Conservation (phyloP, 2,797 vertebrate genomes). For the Thripadectes ignobilis region DNA sequence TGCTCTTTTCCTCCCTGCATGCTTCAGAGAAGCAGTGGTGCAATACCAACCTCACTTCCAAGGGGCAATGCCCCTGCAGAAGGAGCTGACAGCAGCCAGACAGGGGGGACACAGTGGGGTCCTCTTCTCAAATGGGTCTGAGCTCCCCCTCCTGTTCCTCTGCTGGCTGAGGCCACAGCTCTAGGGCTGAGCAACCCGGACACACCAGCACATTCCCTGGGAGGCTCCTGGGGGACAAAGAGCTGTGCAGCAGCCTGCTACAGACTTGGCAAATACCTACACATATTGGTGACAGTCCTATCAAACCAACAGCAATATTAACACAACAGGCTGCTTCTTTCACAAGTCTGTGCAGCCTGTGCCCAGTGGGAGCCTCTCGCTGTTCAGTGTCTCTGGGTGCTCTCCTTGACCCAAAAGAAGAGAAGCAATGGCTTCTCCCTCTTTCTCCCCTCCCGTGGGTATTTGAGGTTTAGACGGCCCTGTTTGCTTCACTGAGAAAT, state of each 20-base stretch:
- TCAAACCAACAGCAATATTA: too few relatives aligned
- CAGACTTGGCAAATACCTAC: not conserved
- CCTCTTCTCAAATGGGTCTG: slow-evolving; percentile 17
- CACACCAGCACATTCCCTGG: not conserved
- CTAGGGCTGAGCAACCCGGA: not conserved
- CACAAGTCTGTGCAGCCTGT: not conserved
- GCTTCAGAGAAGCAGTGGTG: not conserved
- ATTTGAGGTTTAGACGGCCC: not conserved
- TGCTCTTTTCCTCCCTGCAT: not conserved
- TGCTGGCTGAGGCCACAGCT: not conserved
- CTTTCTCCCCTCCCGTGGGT: not conserved
- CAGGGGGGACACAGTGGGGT: not conserved
- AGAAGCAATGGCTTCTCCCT: not conserved
- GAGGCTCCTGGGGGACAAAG: slow-evolving; percentile 19
- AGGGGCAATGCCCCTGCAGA: not conserved
- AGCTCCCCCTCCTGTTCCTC: slow-evolving; percentile 5
- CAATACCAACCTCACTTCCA: not conserved
- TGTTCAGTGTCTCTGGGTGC: not conserved
- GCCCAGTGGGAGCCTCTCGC: not conserved
- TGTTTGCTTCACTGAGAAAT: slow-evolving; percentile 9
- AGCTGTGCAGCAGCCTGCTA: slow-evolving; percentile 22
- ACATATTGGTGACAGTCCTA: not conserved
- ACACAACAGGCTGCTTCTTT: not conserved
- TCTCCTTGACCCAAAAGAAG: not conserved
- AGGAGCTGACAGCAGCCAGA: slow-evolving; percentile 10